Evolutionary conservation across 2,113 vertebrate genomes (phyloP).

Genomic region (Dicentrarchus labrax): DNA sequence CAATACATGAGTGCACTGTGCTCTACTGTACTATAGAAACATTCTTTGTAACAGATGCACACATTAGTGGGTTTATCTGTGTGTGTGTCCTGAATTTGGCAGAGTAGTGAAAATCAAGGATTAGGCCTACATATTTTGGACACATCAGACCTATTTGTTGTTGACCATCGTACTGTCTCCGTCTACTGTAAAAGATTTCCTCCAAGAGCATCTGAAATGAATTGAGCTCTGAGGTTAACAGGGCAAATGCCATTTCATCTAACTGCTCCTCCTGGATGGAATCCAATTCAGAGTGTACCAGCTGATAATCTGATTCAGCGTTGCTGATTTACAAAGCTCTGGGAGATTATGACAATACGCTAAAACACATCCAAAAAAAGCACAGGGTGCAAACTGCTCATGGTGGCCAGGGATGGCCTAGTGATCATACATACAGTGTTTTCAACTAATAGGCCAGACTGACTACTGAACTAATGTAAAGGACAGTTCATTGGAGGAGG

Average conservation of each 20-base stretch:
- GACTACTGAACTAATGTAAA: neutral
- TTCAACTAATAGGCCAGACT: neutral
- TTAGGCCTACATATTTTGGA: conserved; percentile 10
- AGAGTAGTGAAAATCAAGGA: neutral
- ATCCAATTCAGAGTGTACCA: conserved; percentile 66
- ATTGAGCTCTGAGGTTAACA: conserved; percentile 39
- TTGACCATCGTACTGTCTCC: neutral
- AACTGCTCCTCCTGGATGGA: conserved; percentile 58
- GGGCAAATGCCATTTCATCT: conserved; percentile 54
- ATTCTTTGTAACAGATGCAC: neutral
- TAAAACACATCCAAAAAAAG: conserved; percentile 47
- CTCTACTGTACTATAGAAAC: neutral
- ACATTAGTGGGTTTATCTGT: neutral
- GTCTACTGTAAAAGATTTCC: conserved; percentile 18
- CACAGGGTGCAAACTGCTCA: conserved; percentile 30
- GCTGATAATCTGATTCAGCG: conserved; percentile 73
- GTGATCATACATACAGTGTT: neutral
- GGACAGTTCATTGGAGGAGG: neutral
- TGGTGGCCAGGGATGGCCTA: neutral
- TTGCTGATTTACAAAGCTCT: conserved; percentile 62
- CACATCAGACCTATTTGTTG: conserved; percentile 2
- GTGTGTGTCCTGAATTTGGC: conserved; percentile 4
- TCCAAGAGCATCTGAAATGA: conserved; percentile 32
- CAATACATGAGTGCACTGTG: neutral
- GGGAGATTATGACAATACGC: conserved; percentile 73